Percentiles rank a stretch among this genome's conserved stretches.
Evolutionary conservation across 2,797 vertebrate species (phyloP).

Genomic region (Lemur catta): DNA sequence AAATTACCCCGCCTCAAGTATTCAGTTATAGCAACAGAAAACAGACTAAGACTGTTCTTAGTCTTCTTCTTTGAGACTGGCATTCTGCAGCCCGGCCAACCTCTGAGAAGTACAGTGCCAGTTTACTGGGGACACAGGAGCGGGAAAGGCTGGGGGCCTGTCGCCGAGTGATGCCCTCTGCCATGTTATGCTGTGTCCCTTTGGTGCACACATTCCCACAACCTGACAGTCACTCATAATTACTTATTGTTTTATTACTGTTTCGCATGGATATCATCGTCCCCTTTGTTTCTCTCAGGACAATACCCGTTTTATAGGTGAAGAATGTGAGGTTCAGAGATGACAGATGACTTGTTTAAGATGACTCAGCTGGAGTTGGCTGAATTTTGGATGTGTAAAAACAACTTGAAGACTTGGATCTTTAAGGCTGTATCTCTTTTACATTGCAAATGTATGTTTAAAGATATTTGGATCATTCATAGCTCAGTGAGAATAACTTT

Average conservation of each 20-base stretch:
- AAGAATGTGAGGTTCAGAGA: not conserved
- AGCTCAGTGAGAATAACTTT: not conserved
- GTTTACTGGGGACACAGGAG: not conserved
- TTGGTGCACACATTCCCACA: not conserved
- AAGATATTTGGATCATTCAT: not conserved
- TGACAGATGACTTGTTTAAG: not conserved
- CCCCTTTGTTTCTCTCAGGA: not conserved
- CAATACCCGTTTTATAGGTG: not conserved
- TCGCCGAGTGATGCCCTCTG: no score
- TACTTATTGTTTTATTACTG: not conserved
- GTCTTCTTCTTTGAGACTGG: not conserved
- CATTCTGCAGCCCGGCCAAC: not conserved
- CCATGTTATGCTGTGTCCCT: not conserved
- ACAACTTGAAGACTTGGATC: not conserved
- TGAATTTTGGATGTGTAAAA: not conserved
- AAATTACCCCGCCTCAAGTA: not conserved
- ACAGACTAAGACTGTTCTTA: not conserved
- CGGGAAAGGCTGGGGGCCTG: not conserved
- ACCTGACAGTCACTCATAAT: no score
- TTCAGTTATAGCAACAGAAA: not conserved
- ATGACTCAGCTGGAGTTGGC: not conserved
- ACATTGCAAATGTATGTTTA: not conserved
- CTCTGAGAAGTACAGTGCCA: not conserved
- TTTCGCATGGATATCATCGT: fast-evolving
- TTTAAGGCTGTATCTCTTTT: not conserved